Evolutionary conservation across 2,888 invertebrate genomes (phyloP).

Genomic region (Noctuana brunneofusca): DNA sequence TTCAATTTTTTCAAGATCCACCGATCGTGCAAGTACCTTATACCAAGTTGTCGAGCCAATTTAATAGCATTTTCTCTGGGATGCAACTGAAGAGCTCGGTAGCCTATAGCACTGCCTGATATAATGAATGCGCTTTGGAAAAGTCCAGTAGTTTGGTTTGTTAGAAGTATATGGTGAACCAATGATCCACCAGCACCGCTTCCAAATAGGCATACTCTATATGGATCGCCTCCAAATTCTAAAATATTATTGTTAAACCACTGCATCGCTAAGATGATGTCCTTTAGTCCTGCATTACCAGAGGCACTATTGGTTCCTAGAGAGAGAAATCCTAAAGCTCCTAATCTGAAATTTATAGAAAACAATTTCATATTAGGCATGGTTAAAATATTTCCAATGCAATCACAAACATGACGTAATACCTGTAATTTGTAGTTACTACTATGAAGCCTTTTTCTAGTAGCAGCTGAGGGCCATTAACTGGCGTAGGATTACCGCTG

Average conservation of each 20-base stretch:
- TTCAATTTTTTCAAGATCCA: conserved; percentile 32
- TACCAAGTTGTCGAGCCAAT: not conserved
- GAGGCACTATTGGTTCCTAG: conserved; percentile 44
- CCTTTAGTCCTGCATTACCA: conserved; percentile 56
- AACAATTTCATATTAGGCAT: not conserved
- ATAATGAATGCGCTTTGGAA: conserved; percentile 2
- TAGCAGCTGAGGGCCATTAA: conserved; percentile 51
- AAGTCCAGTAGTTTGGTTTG: not conserved
- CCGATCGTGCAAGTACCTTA: not conserved
- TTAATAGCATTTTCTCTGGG: conserved; percentile 2
- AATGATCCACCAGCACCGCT: conserved; percentile 3
- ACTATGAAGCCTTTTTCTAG: conserved; percentile 51
- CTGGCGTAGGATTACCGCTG: conserved; percentile 39
- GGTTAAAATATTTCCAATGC: no score
- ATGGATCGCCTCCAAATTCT: conserved; percentile 12
- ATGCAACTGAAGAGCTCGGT: not conserved
- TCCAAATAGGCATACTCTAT: not conserved
- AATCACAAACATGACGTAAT: no score
- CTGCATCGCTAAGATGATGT: conserved; percentile 36
- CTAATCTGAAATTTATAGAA: conserved; percentile 9
- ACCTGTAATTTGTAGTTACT: conserved; percentile 58
- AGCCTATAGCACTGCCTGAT: conserved; percentile 2
- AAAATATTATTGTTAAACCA: conserved; percentile 3
- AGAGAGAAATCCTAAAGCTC: conserved; percentile 17
- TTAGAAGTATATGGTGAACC: not conserved